These are phyloP conservation scores for Ecdyonurus torrentis DNA, from an alignment of 2,888 invertebrate genomes.

Conservation along the genomic window DNA sequence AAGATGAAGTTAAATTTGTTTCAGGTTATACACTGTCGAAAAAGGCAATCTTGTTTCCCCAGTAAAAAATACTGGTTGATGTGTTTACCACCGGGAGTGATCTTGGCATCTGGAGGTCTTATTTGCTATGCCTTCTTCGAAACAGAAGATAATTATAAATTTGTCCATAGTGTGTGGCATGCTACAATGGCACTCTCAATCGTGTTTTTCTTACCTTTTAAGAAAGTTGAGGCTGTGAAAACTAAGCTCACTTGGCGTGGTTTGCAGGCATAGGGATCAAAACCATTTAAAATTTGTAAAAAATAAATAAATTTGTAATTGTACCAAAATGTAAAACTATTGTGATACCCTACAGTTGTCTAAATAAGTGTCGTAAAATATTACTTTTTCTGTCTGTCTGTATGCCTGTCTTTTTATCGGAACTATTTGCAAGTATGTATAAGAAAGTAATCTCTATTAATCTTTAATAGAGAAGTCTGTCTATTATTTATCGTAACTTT, in stretches of 20 bases:
- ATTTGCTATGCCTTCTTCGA: conserved; percentile 36
- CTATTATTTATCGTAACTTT: no score
- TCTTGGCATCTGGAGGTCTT: conserved; percentile 32
- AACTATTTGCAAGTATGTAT: no score
- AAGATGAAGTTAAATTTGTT: no score
- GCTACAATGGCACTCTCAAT: conserved; percentile 36
- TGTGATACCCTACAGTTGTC: no score
- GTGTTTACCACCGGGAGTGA: conserved; percentile 27
- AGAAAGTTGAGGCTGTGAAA: neutral
- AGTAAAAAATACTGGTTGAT: neutral
- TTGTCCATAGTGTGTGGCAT: conserved; percentile 42
- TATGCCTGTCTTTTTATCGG: no score
- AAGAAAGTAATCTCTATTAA: no score
- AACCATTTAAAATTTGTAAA: neutral
- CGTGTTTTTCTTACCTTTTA: conserved; percentile 34
- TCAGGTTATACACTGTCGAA: neutral
- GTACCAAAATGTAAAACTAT: neutral
- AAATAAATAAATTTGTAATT: neutral
- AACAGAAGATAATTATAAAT: conserved; percentile 40
- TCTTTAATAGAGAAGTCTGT: no score
- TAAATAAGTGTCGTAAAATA: no score
- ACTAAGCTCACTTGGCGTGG: neutral
- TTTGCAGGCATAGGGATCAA: neutral
- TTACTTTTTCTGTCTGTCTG: no score
- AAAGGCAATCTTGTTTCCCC: neutral